Evolutionary conservation across 2,888 invertebrate species (phyloP).

Genomic region (Agrochola macilenta): DNA sequence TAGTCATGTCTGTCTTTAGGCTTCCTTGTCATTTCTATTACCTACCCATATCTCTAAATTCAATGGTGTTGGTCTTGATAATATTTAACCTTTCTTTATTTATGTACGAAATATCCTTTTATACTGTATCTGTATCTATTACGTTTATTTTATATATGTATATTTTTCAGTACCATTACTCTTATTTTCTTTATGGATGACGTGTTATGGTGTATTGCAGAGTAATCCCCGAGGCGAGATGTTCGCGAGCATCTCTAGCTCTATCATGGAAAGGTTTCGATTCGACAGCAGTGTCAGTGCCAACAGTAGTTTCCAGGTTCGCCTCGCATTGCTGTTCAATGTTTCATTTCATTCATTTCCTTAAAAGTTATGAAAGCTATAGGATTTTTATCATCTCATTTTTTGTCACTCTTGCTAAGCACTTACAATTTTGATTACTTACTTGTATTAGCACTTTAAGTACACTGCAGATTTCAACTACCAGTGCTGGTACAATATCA

Average conservation of each 20-base stretch:
- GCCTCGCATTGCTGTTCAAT: slow-evolving; percentile 84
- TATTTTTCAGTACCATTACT: slow-evolving; percentile 77
- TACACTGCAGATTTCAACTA: slow-evolving; percentile 22
- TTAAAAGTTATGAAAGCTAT: slow-evolving; percentile 55
- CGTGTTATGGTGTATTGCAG: slow-evolving; percentile 89
- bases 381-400: slow-evolving; percentile 55
- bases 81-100: slow-evolving; percentile 22
- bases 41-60: not conserved
- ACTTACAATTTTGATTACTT: slow-evolving; percentile 50
- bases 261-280: slow-evolving; percentile 95
- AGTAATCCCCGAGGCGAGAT: slow-evolving; percentile 95
- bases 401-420: slow-evolving; percentile 63
- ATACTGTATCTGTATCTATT: slow-evolving; percentile 55
- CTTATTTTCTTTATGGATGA: slow-evolving; percentile 68
- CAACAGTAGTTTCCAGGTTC: slow-evolving; percentile 94
- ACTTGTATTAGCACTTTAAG: slow-evolving; percentile 37
- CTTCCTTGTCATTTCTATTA: slow-evolving; percentile 6
- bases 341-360: slow-evolving; percentile 73
- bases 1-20: not conserved
- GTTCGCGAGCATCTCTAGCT: slow-evolving; percentile 95
- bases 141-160: slow-evolving; percentile 71
- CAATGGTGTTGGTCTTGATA: slow-evolving; percentile 7
- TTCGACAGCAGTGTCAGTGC: slow-evolving; percentile 94
- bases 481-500: not conserved
- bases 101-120: slow-evolving; percentile 41